Conservation (phyloP, 2,888 invertebrate genomes). For the Malthinus seriepunctatus region DNA sequence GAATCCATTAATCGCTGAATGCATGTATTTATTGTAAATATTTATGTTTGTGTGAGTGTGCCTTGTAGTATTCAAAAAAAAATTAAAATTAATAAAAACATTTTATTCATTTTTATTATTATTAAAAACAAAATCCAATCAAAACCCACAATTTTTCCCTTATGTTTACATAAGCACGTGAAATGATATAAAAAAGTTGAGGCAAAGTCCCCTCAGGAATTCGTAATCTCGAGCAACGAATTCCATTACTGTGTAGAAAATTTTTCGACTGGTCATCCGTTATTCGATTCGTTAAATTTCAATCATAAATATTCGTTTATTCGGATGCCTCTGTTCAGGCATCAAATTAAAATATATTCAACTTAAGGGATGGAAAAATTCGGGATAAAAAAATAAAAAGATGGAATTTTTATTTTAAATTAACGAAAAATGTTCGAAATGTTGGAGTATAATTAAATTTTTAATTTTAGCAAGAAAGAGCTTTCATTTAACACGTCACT, state of each 20-base stretch:
- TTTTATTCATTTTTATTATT: not conserved
- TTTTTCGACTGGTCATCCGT: slow-evolving; percentile 40
- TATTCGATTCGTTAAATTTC: slow-evolving; percentile 44
- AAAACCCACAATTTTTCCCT: slow-evolving; percentile 17
- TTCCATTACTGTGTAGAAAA: slow-evolving; percentile 44
- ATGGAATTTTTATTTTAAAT: too few species aligned
- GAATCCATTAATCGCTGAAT: slow-evolving; percentile 31
- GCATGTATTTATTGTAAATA: slow-evolving; percentile 57
- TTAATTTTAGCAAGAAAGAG: too few species aligned
- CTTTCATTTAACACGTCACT: too few species aligned
- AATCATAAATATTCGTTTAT: slow-evolving; percentile 36
- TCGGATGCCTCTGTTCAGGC: not conserved
- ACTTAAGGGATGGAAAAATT: too few species aligned
- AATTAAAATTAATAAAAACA: slow-evolving; percentile 46
- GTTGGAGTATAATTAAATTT: too few species aligned
- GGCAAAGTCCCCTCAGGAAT: slow-evolving; percentile 42
- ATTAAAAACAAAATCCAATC: slow-evolving; percentile 4
- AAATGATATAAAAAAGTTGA: slow-evolving; percentile 10
- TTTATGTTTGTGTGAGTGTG: slow-evolving; percentile 63
- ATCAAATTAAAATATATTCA: not conserved
- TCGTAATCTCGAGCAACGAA: slow-evolving; percentile 48
- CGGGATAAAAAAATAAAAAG: too few species aligned
- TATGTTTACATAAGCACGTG: slow-evolving; percentile 9
- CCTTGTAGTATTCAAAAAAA: slow-evolving; percentile 70
- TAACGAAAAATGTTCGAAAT: too few species aligned